Evolutionary conservation across 1,140 invertebrate species (phyloP), one percentile per base, ranked within the genome.

Genomic region (Tribolium castaneum): DNA sequence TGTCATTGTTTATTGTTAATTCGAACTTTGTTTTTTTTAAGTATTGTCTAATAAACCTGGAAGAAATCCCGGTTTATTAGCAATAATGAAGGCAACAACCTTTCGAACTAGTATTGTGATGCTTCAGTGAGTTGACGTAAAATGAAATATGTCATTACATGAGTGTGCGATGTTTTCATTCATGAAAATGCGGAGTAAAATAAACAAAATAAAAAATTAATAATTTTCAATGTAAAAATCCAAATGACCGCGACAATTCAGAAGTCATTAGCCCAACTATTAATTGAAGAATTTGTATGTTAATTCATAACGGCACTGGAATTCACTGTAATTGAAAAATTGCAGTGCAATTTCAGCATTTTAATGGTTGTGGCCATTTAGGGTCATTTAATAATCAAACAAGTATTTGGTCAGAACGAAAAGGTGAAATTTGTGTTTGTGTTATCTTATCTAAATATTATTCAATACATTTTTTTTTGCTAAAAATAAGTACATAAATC

Each of bases 41-140:
- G 39, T 45, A 10, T 45, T 3, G 2, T 45, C n/a, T 54, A 72
- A 72, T 19, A 19, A 14, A 19, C 14, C n/a, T 72, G 50, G 10
- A 16, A 50, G 70, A 54, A 73, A 54, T 52, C 52, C 16, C 30
- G 34, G 71, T 73, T 52, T 73, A 73, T 73, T 73, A 73, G 54
- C 71, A 73, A 72, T 52, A 72, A 72, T 72, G 10, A 73, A 73
- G 49, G 13, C 71, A 73, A 73, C 71, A 73, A 73, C 71, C 71
- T 73, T 54, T 73, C 52, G 71, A 54, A 73, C 71, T 52, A 73
- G 49, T 73, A 73, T 73, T 35, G 71, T 73, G 71, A 73, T 54
- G 71, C 71, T 73, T 73, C 71, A 73, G 71, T 54, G 52, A 73
- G 13, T 73, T 73, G 71, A 73, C 52, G 49, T 73, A 73, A 73